Evolutionary conservation across 2,113 vertebrate species (phyloP).

Genomic region (Pteruthius melanotis): DNA sequence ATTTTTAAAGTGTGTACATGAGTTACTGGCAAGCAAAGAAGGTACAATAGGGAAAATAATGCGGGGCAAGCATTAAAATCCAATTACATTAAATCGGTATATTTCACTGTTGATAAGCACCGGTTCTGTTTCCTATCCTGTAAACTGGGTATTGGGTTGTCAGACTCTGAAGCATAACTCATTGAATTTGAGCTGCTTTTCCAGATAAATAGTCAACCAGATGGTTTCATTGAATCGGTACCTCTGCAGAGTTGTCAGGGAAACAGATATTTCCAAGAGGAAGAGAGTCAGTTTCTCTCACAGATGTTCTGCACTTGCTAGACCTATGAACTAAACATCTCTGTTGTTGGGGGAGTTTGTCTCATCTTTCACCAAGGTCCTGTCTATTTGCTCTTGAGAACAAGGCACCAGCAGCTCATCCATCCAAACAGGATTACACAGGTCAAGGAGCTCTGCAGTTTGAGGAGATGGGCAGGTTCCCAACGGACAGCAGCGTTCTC

Average conservation of each 20-base stretch:
- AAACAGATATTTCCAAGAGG: background rate
- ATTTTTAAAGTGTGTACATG: background rate
- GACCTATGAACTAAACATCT: background rate
- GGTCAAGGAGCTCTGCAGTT: background rate
- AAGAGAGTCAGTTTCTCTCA: background rate
- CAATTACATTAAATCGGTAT: background rate
- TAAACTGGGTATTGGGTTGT: background rate
- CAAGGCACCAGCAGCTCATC: background rate
- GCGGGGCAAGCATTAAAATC: background rate
- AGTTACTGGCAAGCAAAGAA: background rate
- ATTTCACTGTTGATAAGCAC: background rate
- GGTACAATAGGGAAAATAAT: background rate
- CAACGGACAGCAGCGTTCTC: fast-evolving
- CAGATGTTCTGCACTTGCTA: background rate
- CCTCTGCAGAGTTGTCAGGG: conserved; percentile 18
- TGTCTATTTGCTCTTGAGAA: background rate
- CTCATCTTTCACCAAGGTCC: background rate
- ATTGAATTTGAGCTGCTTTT: background rate
- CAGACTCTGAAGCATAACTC: background rate
- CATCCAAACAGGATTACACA: background rate
- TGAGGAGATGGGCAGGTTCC: background rate
- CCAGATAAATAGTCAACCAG: background rate
- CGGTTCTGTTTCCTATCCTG: background rate
- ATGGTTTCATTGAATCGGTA: background rate
- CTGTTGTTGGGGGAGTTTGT: background rate